Percentiles rank a stretch among this genome's conserved stretches.
These are phyloP conservation scores for Steinernema scapterisci DNA, from an alignment of 2,888 invertebrate species.

Conservation along the genomic window DNA sequence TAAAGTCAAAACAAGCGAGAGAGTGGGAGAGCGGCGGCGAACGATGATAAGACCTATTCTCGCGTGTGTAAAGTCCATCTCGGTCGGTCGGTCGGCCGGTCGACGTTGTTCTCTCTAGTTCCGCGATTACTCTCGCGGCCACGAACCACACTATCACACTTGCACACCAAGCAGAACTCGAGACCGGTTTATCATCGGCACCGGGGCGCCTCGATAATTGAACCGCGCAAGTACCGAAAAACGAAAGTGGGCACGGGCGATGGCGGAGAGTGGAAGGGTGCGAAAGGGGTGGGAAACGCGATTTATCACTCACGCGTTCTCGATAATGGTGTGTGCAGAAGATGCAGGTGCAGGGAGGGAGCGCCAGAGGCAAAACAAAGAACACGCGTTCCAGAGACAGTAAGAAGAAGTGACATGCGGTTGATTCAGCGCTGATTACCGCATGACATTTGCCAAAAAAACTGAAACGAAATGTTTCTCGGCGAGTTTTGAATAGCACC, in stretches of 20 bases:
- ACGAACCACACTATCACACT: background rate
- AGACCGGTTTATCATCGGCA: background rate
- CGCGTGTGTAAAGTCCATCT: constrained; percentile 28
- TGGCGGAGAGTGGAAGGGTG: background rate
- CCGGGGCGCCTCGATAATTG: too few species aligned
- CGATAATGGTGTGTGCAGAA: background rate
- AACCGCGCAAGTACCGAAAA: too few species aligned
- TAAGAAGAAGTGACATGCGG: background rate
- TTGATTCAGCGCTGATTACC: background rate
- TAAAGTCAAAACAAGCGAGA: constrained; percentile 21
- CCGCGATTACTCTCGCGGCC: constrained; percentile 12
- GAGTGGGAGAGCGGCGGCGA: background rate
- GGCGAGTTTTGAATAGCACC: too few species aligned
- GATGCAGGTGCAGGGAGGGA: background rate
- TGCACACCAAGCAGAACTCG: constrained; percentile 7
- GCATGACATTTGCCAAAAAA: too few species aligned
- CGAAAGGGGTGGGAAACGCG: background rate
- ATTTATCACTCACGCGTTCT: background rate
- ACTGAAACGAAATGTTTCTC: too few species aligned
- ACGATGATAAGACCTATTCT: background rate
- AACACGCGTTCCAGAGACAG: background rate
- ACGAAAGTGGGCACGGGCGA: background rate
- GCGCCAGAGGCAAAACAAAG: background rate
- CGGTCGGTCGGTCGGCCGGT: too few species aligned
- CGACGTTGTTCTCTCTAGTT: constrained; percentile 5